phyloP scores from a whole-genome alignment of 1,140 invertebrate species.

The Diuraphis noxia region DNA sequence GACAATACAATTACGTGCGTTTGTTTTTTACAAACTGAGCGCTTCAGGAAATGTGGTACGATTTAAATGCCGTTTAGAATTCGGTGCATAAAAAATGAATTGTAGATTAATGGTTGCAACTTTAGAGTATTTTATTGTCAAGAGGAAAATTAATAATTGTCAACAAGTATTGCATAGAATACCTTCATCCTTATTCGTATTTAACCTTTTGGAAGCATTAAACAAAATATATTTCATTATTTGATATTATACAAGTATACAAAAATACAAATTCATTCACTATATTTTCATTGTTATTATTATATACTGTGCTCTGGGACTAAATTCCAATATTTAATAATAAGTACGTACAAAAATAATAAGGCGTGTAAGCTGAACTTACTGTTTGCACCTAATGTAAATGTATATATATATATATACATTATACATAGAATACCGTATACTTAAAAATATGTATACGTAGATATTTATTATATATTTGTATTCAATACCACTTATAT shows the following conservation, averaged over 20 bases:
- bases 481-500: background rate
- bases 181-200: background rate
- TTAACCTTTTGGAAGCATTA: background rate
- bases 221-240: background rate
- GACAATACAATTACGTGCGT: background rate
- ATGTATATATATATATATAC: background rate
- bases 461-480: background rate
- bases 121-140: background rate
- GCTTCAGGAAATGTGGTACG: background rate
- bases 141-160: background rate
- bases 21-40: background rate
- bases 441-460: background rate
- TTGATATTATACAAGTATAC: too few species aligned
- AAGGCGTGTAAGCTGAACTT: background rate
- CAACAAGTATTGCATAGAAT: background rate
- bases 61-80: background rate
- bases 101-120: background rate
- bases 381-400: background rate
- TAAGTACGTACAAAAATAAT: background rate
- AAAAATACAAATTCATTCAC: background rate
- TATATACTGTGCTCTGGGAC: background rate
- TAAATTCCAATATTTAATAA: background rate
- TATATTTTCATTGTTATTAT: background rate
- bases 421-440: background rate
- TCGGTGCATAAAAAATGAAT: background rate